These are phyloP conservation scores for Actinia tenebrosa DNA, from an alignment of 64 coral and sea anemone genomes.

Conservation along the genomic window DNA sequence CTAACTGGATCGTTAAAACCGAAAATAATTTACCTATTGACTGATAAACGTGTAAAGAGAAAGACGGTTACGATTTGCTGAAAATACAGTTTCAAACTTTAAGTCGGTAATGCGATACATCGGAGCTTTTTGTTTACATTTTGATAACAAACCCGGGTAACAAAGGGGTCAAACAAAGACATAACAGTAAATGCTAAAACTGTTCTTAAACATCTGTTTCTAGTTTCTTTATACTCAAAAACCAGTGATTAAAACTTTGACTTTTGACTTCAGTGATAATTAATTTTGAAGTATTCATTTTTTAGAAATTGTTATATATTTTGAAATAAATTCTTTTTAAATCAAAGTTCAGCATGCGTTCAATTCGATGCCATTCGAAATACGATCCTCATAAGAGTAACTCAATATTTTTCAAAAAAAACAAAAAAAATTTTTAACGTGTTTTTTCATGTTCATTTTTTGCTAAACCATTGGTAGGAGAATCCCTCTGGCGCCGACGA, in stretches of 20 bases:
- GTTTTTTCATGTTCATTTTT: too few relatives aligned
- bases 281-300: too few relatives aligned
- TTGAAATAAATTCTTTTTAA: too few relatives aligned
- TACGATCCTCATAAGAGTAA: too few relatives aligned
- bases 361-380: too few relatives aligned
- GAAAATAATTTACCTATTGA: neutral
- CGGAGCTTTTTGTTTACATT: neutral
- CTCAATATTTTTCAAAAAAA: too few relatives aligned
- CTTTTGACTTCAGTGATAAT: neutral
- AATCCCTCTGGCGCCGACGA: too few relatives aligned
- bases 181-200: neutral
- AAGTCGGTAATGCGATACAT: neutral
- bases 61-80: neutral
- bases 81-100: neutral
- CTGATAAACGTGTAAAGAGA: neutral
- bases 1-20: neutral
- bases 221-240: neutral
- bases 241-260: neutral
- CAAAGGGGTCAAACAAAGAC: neutral
- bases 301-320: too few relatives aligned
- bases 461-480: too few relatives aligned
- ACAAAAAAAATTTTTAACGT: too few relatives aligned
- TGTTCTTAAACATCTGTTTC: neutral
- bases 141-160: neutral
- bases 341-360: too few relatives aligned